Evolutionary conservation across 2,797 vertebrate genomes (phyloP).

Genomic region (Pyrocephalus nanus): DNA sequence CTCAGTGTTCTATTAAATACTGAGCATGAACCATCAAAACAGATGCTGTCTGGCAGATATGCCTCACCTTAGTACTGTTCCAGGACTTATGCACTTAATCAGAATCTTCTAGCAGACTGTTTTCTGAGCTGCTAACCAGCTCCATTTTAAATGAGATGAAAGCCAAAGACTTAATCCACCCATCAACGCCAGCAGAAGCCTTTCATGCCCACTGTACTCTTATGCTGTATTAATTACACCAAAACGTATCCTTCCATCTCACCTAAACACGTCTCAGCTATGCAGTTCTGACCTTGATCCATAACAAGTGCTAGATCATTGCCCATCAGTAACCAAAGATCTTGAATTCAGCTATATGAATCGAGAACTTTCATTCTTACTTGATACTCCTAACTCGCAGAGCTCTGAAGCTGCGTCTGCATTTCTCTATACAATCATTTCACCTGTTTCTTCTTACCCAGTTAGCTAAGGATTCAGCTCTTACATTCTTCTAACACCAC

Average conservation of each 20-base stretch:
- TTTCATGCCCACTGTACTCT: neutral
- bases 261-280: neutral
- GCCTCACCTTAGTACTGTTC: neutral
- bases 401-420: neutral
- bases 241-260: neutral
- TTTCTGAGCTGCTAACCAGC: neutral
- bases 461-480: neutral
- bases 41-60: constrained; percentile 42
- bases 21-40: constrained; percentile 12
- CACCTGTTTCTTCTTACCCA: neutral
- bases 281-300: neutral
- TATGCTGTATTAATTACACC: neutral
- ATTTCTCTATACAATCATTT: neutral
- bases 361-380: neutral
- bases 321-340: neutral
- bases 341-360: neutral
- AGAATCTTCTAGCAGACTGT: neutral
- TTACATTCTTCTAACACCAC: neutral
- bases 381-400: neutral
- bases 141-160: constrained; percentile 17
- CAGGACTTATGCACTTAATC: constrained; percentile 27
- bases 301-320: neutral
- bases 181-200: neutral
- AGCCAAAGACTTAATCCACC: neutral
- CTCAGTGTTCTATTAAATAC: constrained; percentile 43